Percentiles rank a stretch among this genome's conserved stretches.
phyloP scores from a whole-genome alignment of 2,888 invertebrate species.

The Caenorhabditis sp. region DNA sequence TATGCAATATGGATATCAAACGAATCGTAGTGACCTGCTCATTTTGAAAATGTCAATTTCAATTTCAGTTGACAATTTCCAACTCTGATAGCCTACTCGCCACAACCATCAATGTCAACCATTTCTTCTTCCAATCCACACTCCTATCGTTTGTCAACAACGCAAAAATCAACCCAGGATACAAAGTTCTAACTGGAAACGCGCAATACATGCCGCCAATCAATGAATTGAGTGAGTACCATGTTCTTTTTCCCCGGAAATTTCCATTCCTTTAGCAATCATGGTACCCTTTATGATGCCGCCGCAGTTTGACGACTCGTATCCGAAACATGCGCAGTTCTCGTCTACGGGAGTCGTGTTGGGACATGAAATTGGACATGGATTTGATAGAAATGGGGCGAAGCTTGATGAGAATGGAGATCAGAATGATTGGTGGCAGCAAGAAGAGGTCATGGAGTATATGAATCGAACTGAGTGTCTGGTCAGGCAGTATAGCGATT shows the following conservation, averaged over 20 bases:
- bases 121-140: no score
- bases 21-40: background rate
- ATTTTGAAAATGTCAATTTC: background rate
- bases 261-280: no score
- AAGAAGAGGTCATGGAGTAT: background rate
- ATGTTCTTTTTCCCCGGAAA: no score
- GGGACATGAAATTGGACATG: slow-evolving; percentile 29
- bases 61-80: no score
- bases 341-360: background rate
- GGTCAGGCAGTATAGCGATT: background rate
- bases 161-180: no score
- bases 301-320: slow-evolving; percentile 6
- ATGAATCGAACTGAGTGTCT: background rate
- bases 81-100: background rate
- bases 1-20: no score
- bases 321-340: slow-evolving; percentile 11
- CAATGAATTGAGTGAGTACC: no score
- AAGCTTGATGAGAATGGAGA: slow-evolving; percentile 6
- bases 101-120: no score
- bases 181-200: no score
- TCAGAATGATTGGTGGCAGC: background rate
- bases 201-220: no score
- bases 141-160: no score
- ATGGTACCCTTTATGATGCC: background rate
- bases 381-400: background rate